phyloP scores from a whole-genome alignment of 1,140 invertebrate species.

The Cepaea nemoralis region DNA sequence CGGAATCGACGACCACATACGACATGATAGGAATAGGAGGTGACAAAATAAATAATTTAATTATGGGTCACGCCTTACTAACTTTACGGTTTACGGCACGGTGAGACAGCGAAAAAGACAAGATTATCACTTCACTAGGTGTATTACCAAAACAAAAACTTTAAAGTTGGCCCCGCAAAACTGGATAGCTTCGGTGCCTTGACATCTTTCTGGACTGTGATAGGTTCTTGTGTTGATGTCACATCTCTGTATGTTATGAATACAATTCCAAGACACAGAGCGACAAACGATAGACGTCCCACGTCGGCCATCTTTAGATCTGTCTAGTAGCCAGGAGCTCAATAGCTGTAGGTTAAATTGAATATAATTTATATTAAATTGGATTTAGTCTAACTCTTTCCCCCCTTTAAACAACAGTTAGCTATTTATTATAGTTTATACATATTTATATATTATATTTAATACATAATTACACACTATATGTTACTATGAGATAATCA shows the following conservation, averaged over 20 bases:
- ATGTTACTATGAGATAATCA: too few species aligned
- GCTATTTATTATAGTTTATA: too few species aligned
- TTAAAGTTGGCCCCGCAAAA: slow-evolving; percentile 74
- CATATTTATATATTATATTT: too few species aligned
- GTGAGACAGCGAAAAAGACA: not conserved
- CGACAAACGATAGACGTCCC: slow-evolving; percentile 54
- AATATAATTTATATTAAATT: too few species aligned
- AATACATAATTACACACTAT: too few species aligned
- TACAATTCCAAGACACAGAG: slow-evolving; percentile 54
- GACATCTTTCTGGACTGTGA: slow-evolving; percentile 66
- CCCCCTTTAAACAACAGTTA: too few species aligned
- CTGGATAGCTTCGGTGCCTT: slow-evolving; percentile 71
- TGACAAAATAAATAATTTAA: not conserved
- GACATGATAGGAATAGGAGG: not conserved
- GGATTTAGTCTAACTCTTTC: too few species aligned
- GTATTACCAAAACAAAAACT: slow-evolving; percentile 74
- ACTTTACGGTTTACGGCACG: not conserved
- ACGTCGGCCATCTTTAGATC: slow-evolving; percentile 54
- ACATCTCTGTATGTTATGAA: slow-evolving; percentile 65
- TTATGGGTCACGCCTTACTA: not conserved
- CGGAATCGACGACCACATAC: too few species aligned
- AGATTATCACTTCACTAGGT: not conserved
- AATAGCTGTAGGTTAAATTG: too few species aligned
- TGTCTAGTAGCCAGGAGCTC: too few species aligned
- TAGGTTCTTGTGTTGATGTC: slow-evolving; percentile 53